These are phyloP conservation scores for Pycnonotus jocosus DNA, from an alignment of 2,113 vertebrate genomes.

Conservation along the genomic window DNA sequence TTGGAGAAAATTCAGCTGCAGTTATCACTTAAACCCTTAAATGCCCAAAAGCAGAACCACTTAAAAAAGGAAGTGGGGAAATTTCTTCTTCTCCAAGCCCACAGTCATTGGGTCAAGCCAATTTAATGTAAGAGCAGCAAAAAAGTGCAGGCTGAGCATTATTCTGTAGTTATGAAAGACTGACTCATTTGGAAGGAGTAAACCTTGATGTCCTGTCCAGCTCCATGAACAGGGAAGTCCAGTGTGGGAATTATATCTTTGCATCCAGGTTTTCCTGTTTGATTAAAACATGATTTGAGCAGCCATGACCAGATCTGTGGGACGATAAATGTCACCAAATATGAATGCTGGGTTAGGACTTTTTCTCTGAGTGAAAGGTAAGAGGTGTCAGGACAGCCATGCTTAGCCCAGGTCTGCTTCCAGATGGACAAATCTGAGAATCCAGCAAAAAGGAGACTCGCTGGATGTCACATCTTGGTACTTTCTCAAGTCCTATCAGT, in stretches of 20 bases:
- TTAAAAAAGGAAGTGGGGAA: neutral
- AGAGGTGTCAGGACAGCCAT: neutral
- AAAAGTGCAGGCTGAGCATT: neutral
- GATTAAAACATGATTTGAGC: neutral
- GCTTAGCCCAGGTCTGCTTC: neutral
- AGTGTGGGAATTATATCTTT: neutral
- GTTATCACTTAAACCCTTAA: neutral
- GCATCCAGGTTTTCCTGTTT: neutral
- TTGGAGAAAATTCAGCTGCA: neutral
- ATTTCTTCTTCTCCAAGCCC: neutral
- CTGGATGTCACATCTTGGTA: neutral
- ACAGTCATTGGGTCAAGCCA: neutral
- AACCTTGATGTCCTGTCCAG: neutral
- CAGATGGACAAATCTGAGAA: neutral
- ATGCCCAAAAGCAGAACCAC: conserved; percentile 33
- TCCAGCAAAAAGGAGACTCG: neutral
- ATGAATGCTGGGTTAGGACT: neutral
- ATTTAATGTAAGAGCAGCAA: neutral
- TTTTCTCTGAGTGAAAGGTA: neutral
- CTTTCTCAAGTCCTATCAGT: neutral
- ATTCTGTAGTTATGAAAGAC: neutral
- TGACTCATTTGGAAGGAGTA: neutral
- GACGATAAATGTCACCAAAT: neutral
- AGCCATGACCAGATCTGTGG: neutral
- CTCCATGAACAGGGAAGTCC: neutral